Percentiles rank a stretch among this genome's conserved stretches.
phyloP scores from a whole-genome alignment of 2,113 vertebrate species.

The Oreotrochilus melanogaster region DNA sequence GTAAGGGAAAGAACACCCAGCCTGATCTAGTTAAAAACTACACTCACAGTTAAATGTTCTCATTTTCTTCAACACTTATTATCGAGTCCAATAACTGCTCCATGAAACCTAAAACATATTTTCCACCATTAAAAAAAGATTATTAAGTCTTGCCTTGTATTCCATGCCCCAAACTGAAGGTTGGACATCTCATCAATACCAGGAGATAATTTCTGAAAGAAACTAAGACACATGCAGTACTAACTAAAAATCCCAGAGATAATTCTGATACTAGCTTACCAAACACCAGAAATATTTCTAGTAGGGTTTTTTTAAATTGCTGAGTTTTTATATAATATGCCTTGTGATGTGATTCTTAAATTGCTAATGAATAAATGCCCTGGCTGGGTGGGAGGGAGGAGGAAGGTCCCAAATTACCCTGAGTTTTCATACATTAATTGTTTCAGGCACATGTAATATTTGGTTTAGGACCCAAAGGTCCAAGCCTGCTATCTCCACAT shows the following conservation, averaged over 20 bases:
- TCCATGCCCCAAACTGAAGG: not conserved
- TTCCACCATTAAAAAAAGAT: not conserved
- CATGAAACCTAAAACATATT: not conserved
- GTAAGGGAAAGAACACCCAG: not conserved
- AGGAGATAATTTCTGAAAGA: not conserved
- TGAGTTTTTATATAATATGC: not conserved
- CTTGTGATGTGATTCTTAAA: not conserved
- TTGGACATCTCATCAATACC: not conserved
- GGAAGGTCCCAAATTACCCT: not conserved
- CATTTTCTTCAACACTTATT: conserved; percentile 20
- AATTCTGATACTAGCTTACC: not conserved
- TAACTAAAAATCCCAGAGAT: not conserved
- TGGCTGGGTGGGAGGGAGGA: not conserved
- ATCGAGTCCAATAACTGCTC: not conserved
- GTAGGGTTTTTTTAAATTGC: not conserved
- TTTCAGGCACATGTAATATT: not conserved
- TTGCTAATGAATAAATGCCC: not conserved
- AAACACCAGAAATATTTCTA: not conserved
- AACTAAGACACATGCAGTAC: not conserved
- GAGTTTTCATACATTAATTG: not conserved
- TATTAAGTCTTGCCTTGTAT: not conserved
- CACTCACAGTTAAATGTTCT: not conserved
- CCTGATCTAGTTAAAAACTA: not conserved
- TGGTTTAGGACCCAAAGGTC: not conserved
- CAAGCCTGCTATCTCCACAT: not conserved